A percentile compares a stretch with the other conserved stretches of the same genome.
phyloP scores from a whole-genome alignment of 2,888 invertebrate genomes.

The Macrosiphum euphorbiae region DNA sequence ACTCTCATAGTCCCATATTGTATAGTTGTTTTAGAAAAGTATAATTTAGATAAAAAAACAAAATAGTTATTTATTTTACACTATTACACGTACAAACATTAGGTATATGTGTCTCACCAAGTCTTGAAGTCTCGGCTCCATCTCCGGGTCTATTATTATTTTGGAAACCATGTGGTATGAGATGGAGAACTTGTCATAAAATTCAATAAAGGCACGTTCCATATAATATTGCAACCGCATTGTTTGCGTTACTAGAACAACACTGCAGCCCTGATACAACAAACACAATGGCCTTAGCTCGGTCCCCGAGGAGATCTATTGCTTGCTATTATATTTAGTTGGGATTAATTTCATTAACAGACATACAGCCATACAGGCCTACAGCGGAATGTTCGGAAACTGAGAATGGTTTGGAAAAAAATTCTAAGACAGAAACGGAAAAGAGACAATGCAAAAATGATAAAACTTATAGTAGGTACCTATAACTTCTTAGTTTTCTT shows the following conservation, averaged over 20 bases:
- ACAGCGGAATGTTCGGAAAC: slow-evolving; percentile 3
- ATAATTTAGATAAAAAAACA: not conserved
- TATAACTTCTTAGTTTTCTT: no score
- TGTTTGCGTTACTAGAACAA: slow-evolving; percentile 31
- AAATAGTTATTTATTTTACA: not conserved
- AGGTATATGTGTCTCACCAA: not conserved
- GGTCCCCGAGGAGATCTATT: slow-evolving; percentile 29
- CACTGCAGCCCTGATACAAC: not conserved
- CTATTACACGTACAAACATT: not conserved
- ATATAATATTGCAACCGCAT: slow-evolving; percentile 8
- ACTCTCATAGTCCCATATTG: not conserved
- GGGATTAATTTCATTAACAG: slow-evolving; percentile 11
- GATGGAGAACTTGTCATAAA: slow-evolving; percentile 15
- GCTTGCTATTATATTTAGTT: slow-evolving; percentile 30
- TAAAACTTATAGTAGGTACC: not conserved
- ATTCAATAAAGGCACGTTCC: slow-evolving; percentile 14
- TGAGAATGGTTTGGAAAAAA: not conserved
- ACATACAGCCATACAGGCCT: not conserved
- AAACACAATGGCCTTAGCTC: slow-evolving; percentile 17
- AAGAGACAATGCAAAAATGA: not conserved
- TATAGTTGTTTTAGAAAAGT: not conserved
- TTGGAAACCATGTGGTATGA: not conserved
- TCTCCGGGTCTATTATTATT: slow-evolving; percentile 7
- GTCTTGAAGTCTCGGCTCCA: not conserved
- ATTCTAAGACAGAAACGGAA: not conserved